A percentile compares a stretch with the other conserved stretches of the same genome.
Evolutionary conservation across 2,113 vertebrate genomes (phyloP).

Genomic region (Pipra filicauda): DNA sequence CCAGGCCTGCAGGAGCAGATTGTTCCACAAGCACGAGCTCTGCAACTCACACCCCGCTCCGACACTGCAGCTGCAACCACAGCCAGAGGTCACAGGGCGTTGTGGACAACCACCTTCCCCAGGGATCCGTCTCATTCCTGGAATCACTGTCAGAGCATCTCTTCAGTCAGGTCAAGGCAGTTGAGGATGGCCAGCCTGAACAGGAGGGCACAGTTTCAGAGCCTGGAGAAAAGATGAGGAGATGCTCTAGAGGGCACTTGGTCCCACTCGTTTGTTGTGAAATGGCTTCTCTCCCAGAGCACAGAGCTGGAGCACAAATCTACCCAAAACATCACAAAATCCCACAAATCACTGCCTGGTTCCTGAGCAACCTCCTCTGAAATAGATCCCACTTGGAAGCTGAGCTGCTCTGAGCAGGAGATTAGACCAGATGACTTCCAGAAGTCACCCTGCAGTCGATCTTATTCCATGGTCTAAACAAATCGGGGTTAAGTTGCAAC

Average conservation of each 20-base stretch:
- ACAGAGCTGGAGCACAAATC: not conserved
- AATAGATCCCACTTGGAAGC: not conserved
- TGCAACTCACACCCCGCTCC: not conserved
- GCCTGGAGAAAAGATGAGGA: not conserved
- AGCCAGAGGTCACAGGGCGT: conserved; percentile 28
- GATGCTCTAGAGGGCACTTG: not conserved
- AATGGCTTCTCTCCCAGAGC: not conserved
- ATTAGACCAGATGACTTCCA: not conserved
- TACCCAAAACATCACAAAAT: not conserved
- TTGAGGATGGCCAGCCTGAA: not conserved
- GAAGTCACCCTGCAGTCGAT: not conserved
- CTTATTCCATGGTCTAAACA: not conserved
- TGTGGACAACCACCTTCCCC: conserved; percentile 18
- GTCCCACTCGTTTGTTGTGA: not conserved
- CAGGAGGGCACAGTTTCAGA: not conserved
- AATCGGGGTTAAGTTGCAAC: not conserved
- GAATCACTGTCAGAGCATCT: conserved; percentile 29
- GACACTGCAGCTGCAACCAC: conserved; percentile 24
- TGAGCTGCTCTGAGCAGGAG: not conserved
- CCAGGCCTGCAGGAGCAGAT: not conserved
- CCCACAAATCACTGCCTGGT: not conserved
- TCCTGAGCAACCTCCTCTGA: not conserved
- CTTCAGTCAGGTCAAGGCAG: not conserved
- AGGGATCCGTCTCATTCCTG: conserved; percentile 30
- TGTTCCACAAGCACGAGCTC: conserved; percentile 20